Evolutionary conservation across 2,888 invertebrate genomes (phyloP), one percentile per base, ranked within the genome.

Genomic region (Drosophila setosimentum): DNA sequence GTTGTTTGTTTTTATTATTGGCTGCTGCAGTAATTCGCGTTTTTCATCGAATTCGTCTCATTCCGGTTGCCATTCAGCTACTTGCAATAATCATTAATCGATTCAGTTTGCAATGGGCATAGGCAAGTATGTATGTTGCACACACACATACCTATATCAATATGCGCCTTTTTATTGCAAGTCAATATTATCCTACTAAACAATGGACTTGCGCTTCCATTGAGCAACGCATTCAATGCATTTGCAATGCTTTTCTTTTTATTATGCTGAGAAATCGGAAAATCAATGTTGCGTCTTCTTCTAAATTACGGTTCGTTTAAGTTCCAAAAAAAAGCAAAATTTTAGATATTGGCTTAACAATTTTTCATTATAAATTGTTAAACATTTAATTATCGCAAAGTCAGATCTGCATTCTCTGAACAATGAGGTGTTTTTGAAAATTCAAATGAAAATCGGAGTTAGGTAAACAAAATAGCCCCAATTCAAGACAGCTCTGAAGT

Each of bases 1-100:
- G 24, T 88, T 87, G 90, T 88, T 87, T 90, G 90, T 90, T 90
- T 87, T 87, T 60, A 76, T 90, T 88, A 79, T 76, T 61, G 80
- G 73, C 80, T 68, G 65, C 76, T 66, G 68, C 75, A 67, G 73
- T 69, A 73, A 76, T 74, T 83, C 66, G 58, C 33, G 67, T 68
- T 73, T 84, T 87, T 86, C 90, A 89, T 73, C 83, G 78, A 82
- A 85, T 58, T 73, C 70, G 33, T 82, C 82, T 68, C 68, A 84
- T 76, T 70, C 32, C 64, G 48, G 27, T 33, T 21, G 29, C 63
- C 58, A 62, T 69, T 78, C 51, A 50, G 45, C 48, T 55, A 55
- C 63, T 53, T 50, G 59, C 80, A 80, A 78, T 72, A 71, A 79
- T 71, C 81, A 63, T 80, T 78, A 67, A 71, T 76, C 63, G 51